A percentile compares a stretch with the other conserved stretches of the same genome.
Conservation (phyloP, 2,888 invertebrate species). For the Orthosia incerta region DNA sequence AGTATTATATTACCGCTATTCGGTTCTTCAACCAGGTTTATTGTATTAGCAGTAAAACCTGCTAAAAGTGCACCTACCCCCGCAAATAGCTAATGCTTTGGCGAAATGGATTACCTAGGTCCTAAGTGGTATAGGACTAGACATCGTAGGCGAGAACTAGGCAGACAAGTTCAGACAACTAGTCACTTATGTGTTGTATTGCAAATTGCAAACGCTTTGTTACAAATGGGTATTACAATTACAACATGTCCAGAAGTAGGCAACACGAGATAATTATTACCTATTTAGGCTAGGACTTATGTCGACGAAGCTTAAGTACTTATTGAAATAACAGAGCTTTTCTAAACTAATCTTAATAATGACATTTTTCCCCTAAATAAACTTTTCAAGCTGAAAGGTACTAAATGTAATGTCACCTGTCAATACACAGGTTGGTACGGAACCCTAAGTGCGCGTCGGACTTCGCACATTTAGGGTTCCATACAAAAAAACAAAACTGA, state of each 20-base stretch:
- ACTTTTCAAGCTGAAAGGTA: too few species aligned
- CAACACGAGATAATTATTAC: background rate
- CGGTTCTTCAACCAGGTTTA: background rate
- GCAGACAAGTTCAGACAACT: slow-evolving; percentile 41
- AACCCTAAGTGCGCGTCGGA: too few species aligned
- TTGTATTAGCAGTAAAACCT: background rate
- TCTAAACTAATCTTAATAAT: too few species aligned
- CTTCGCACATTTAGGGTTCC: too few species aligned
- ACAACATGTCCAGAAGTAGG: slow-evolving; percentile 13
- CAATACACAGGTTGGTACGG: too few species aligned
- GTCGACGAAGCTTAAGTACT: too few species aligned
- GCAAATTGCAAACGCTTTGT: slow-evolving; percentile 33
- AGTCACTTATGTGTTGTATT: slow-evolving; percentile 39
- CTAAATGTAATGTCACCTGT: too few species aligned
- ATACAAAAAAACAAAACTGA: too few species aligned
- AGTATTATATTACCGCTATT: too few species aligned
- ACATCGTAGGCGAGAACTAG: slow-evolving; percentile 45
- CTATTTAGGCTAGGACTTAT: background rate
- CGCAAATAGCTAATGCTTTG: slow-evolving; percentile 36
- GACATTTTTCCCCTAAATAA: too few species aligned
- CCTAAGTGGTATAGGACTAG: slow-evolving; percentile 13
- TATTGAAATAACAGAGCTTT: background rate
- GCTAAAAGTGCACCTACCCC: slow-evolving; percentile 2
- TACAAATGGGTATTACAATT: slow-evolving; percentile 27
- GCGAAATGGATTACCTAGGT: slow-evolving; percentile 26